phyloP scores from a whole-genome alignment of 2,797 vertebrate species.

The Poecile montanus region DNA sequence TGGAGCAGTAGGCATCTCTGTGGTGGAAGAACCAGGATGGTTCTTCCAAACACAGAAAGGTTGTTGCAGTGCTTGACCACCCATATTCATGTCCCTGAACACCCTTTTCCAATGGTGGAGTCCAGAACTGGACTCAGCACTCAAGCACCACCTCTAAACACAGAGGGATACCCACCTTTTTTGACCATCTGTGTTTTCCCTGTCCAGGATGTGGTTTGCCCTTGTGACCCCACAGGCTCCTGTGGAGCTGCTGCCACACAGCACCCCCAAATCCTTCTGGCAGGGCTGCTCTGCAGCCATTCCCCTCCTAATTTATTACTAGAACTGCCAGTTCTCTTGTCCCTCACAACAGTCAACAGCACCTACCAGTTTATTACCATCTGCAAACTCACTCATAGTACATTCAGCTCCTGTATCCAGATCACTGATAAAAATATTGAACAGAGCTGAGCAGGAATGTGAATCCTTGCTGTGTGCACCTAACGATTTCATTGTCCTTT shows the following conservation, averaged over 20 bases:
- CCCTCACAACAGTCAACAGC: not conserved
- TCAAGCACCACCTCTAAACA: rapidly evolving
- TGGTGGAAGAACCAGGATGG: not conserved
- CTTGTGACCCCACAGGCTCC: not conserved
- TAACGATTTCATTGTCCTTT: not conserved
- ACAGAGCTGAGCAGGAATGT: not conserved
- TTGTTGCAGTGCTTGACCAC: not conserved
- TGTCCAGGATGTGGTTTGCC: not conserved
- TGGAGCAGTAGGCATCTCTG: not conserved
- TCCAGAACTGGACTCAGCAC: not conserved
- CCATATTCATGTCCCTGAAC: not conserved
- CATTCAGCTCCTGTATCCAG: not conserved
- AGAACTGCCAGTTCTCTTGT: not conserved
- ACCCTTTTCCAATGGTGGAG: not conserved
- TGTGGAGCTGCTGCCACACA: not conserved
- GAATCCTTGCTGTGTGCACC: not conserved
- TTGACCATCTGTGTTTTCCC: not conserved
- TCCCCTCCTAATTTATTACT: not conserved
- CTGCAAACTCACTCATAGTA: not conserved
- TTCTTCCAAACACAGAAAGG: not conserved
- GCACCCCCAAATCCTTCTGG: not conserved
- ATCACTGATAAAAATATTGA: not conserved
- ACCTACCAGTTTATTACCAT: not conserved
- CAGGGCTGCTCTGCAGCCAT: not conserved
- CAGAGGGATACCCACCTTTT: not conserved